Evolutionary conservation across 2,888 invertebrate species (phyloP), one percentile per base, ranked within the genome.

Genomic region (Pasiphila rectangulata): DNA sequence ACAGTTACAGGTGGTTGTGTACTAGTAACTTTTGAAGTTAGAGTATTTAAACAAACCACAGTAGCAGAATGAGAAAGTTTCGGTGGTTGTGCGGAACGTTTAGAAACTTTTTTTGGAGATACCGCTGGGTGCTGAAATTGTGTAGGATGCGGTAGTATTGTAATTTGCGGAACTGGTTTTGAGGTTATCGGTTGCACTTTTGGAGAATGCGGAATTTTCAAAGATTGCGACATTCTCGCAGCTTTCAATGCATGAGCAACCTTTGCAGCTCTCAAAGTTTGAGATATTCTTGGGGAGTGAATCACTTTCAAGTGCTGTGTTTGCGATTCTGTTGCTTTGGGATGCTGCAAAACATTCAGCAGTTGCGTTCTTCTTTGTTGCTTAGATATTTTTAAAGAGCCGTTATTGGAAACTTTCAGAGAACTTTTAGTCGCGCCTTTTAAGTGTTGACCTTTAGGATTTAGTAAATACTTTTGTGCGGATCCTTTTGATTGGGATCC

Each of bases 81-180:
- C 3, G 19, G 19, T 6, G 30, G 15, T 10, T 41, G 41, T 10
- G 10, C 16, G 5, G 38, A 2, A 21, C 21, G 0, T 37, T 27
- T 7, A 2, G 36, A 16, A 9, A 25, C 19, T 21, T 16, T 45
- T 13, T 25, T 15, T 7, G 29, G 44, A 2, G 32, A 36, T 4
- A 13, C 13, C 10, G 12, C 23, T 19, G 35, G 2, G 23, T 35
- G 30, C 7, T 30, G 21, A 37, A 25, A 32, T 29, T 16, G 30
- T 4, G 36, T 30, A 27, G 49, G 40, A 37, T 45, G 36, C n/a
- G 43, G 43, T 30, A 53, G 56, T 49, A 48, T 55, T 13, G 44
- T 45, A 17, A 40, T 25, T 30, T 40, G 37, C 2, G 44, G 44
- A 32, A 45, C 39, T 21, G 38, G 34, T n/a, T 49, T 40, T 10